Conservation (phyloP, 2,113 vertebrate species). For the Dinomys branickii region DNA sequence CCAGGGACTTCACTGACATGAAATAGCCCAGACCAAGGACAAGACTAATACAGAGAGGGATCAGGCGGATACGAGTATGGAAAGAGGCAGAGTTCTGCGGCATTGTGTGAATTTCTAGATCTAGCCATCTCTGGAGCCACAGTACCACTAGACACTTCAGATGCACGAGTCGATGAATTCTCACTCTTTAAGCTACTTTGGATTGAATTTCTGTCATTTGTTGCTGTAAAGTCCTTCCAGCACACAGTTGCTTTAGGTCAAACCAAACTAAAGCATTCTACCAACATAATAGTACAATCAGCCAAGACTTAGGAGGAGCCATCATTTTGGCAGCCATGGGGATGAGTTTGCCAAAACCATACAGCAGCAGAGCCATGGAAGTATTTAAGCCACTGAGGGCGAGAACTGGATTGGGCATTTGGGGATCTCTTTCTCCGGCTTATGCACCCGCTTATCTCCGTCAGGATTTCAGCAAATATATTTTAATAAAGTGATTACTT, state of each 20-base stretch:
- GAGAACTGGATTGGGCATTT: neutral
- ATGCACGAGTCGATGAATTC: neutral
- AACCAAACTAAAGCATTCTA: neutral
- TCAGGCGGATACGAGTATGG: neutral
- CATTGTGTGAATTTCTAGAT: neutral
- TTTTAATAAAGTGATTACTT: constrained; percentile 28
- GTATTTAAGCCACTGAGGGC: neutral
- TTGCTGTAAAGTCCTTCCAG: neutral
- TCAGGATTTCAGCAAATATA: neutral
- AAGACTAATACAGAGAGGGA: neutral
- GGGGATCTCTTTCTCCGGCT: neutral
- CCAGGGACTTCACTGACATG: neutral
- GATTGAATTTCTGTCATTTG: neutral
- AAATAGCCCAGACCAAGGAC: neutral
- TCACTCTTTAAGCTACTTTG: neutral
- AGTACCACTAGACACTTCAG: neutral
- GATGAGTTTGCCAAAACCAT: neutral
- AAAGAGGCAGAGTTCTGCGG: neutral
- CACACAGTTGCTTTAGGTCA: neutral
- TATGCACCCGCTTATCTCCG: neutral
- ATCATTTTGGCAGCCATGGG: neutral
- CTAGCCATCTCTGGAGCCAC: neutral
- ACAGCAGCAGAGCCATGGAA: neutral
- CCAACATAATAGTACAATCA: neutral
- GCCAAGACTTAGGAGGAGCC: neutral